Evolutionary conservation across 2,888 invertebrate genomes (phyloP), one percentile per base, ranked within the genome.

Genomic region (Eilema depressum): DNA sequence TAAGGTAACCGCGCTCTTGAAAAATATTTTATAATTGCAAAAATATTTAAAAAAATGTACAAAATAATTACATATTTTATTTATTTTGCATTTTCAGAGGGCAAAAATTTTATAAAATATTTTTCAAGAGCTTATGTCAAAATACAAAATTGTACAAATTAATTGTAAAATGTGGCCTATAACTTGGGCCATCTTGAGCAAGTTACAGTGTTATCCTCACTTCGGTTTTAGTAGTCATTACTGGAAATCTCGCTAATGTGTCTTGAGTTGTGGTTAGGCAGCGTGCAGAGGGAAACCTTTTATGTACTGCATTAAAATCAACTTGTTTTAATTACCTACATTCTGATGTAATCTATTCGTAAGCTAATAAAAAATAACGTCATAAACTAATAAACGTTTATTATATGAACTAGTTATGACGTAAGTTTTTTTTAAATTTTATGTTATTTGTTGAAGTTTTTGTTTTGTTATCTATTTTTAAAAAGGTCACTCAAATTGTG

Each of bases 161-260:
- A 57, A 57, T 57, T 37, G 12, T 10, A 41, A 41, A 37, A 41
- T 25, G 1, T 71, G 65, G 60, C 81, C 83, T 77, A 23, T 87
- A 56, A 65, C 80, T 85, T 89, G 73, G 0, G 72, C 85, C 83
- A 73, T n/a, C 71, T 81, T 82, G 75, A 88, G 83, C 86, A 85
- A 88, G 88, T 86, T 82, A 85, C 85, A 79, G 83, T 81, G 87
- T 88, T 90, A 91, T 91, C 91, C 90, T 90, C 85, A 88, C 91
- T 90, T 91, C 85, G 88, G 90, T 90, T 90, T 91, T 88, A 91
- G 89, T 89, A 90, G 90, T 91, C 89, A 86, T 91, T 92, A 92
- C 86, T 86, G 87, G 82, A 89, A 90, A 90, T 89, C 88, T 80
- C 83, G 83, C 90, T 92, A 92, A 92, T 91, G 91, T 85, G 80